Evolutionary conservation across 2,797 vertebrate species (phyloP), one percentile per base, ranked within the genome.

Genomic region (Nannoperca obscura): DNA sequence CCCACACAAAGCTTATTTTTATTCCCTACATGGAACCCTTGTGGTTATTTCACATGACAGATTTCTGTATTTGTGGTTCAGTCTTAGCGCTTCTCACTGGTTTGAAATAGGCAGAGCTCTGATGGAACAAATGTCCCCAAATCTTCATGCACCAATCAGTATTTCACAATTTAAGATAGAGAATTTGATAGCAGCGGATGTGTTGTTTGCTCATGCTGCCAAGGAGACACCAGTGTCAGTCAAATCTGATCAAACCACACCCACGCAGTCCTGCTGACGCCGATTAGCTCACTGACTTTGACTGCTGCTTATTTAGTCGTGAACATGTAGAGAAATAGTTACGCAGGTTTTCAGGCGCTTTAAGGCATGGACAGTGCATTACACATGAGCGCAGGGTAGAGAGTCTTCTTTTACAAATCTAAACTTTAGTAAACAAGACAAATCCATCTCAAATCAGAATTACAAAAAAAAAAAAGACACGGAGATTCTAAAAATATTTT

Each of bases 171-270:
- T 22, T 34, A 7, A 61, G 7, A 55, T 52, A 42, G 44, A 34
- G 5, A 73, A 30, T 76, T 49, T 76, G 52, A 65, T 42, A 63
- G 42, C 22, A 49, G 27, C 22, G 27, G 7, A 70, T 58, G 49
- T 76, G 5, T 64, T 71, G 46, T 77, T 86, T 86, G n/a, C 4
- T 54, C 32, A 4, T 0, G 61, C 86, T 85, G 47, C 49, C 40
- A 36, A 34, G 67, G 65, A 65, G 46, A 82, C 58, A 10, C 20
- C 6, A 6, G 2, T 24, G 10, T 72, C n/a, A 47, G 30, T 82
- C 14, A 76, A 52, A 75, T 78, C 63, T 50, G 50, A 58, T 76
- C 62, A 53, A 72, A 74, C 50, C 42, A 13, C 66, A 32, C 58
- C 17, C 47, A 72, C 46, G 6, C 42, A 46, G 57, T 42, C 19